These are phyloP conservation scores for Murina feae DNA, from an alignment of 2,113 vertebrate genomes.

Conservation along the genomic window DNA sequence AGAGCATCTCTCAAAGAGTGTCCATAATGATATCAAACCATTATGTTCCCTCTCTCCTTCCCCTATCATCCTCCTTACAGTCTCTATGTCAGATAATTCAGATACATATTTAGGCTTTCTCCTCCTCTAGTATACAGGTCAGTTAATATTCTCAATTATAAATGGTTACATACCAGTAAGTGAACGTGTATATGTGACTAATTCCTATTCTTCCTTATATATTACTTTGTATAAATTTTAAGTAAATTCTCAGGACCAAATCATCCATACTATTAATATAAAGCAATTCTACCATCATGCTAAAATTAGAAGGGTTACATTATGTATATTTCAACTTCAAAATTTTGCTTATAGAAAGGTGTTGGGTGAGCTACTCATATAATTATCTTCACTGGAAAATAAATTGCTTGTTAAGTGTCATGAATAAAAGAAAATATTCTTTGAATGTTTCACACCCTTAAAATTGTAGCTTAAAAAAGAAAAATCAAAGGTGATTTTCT, in stretches of 20 bases:
- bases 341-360: neutral
- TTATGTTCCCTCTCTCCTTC: neutral
- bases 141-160: neutral
- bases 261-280: neutral
- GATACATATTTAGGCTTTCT: neutral
- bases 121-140: neutral
- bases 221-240: neutral
- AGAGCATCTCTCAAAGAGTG: neutral
- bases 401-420: conserved; percentile 25
- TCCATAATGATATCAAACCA: neutral
- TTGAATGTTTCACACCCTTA: conserved; percentile 26
- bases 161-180: neutral
- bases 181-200: neutral
- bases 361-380: neutral
- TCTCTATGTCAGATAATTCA: neutral
- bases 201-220: neutral
- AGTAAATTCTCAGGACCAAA: neutral
- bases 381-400: conserved; percentile 40
- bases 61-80: neutral
- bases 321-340: neutral
- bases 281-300: neutral
- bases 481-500: conserved; percentile 61
- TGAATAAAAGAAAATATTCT: conserved; percentile 57
- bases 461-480: conserved; percentile 53
- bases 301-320: neutral